A percentile compares a stretch with the other conserved stretches of the same genome.
These are phyloP conservation scores for Oreotrochilus melanogaster DNA, from an alignment of 2,113 vertebrate genomes.

Conservation along the genomic window DNA sequence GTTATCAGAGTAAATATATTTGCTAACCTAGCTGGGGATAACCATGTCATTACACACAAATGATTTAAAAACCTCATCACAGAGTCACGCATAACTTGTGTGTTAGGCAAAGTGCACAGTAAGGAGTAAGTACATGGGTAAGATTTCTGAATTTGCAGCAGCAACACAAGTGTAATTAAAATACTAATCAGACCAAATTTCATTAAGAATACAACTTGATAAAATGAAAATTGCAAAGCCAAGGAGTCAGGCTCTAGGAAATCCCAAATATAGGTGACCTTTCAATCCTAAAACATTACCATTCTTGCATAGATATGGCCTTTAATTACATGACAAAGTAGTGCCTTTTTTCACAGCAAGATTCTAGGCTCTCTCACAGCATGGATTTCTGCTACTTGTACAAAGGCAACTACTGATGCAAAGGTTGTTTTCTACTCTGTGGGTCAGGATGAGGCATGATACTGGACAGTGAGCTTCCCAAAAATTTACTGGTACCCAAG, in stretches of 20 bases:
- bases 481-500: neutral
- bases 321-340: neutral
- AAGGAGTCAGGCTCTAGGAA: neutral
- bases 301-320: rapidly evolving
- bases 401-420: neutral
- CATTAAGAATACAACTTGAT: neutral
- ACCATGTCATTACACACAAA: neutral
- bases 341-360: neutral
- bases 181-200: neutral
- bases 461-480: neutral
- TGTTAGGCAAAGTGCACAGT: neutral
- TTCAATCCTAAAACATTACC: neutral
- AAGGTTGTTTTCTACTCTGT: neutral
- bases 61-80: rapidly evolving
- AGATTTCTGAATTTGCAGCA: neutral
- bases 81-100: neutral
- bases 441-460: neutral
- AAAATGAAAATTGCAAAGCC: neutral
- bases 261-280: neutral
- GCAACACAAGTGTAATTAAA: neutral
- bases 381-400: neutral
- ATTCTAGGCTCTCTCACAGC: neutral
- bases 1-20: neutral
- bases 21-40: neutral
- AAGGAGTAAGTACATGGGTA: neutral